Conservation (phyloP, 2,113 vertebrate genomes). For the Microcebus lehilahytsara region DNA sequence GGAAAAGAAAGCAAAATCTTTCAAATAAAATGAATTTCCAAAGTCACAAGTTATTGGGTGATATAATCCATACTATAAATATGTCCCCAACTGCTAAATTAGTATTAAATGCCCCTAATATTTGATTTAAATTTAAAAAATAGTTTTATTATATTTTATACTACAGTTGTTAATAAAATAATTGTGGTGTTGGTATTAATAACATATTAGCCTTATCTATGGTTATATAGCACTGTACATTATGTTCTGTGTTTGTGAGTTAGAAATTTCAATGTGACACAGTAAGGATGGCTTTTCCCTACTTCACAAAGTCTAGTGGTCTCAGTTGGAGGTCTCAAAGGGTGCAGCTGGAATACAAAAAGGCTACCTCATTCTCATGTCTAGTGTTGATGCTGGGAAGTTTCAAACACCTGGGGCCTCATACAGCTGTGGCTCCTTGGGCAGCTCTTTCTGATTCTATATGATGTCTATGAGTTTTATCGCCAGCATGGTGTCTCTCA, state of each 20-base stretch:
- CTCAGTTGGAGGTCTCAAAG: not conserved
- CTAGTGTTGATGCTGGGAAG: not conserved
- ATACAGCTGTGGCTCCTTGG: not conserved
- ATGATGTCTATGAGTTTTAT: not conserved
- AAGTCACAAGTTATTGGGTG: not conserved
- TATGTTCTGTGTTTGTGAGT: not conserved
- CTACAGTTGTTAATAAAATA: not conserved
- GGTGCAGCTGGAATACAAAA: not conserved
- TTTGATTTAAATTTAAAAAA: not conserved
- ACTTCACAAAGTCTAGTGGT: not conserved
- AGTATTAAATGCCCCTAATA: not conserved
- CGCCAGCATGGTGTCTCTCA: too few species aligned
- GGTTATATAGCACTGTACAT: not conserved
- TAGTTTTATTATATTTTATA: not conserved
- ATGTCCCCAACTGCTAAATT: not conserved
- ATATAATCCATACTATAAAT: not conserved
- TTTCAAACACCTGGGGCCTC: not conserved
- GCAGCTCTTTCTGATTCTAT: not conserved
- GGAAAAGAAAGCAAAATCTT: not conserved
- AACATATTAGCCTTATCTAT: not conserved
- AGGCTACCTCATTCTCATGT: not conserved
- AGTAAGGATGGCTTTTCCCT: not conserved
- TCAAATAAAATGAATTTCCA: not conserved
- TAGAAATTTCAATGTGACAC: not conserved
- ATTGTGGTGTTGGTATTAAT: not conserved